Percentiles rank a stretch among this genome's conserved stretches.
Conservation (phyloP, 2,113 vertebrate genomes). For the Sylvia atricapilla region DNA sequence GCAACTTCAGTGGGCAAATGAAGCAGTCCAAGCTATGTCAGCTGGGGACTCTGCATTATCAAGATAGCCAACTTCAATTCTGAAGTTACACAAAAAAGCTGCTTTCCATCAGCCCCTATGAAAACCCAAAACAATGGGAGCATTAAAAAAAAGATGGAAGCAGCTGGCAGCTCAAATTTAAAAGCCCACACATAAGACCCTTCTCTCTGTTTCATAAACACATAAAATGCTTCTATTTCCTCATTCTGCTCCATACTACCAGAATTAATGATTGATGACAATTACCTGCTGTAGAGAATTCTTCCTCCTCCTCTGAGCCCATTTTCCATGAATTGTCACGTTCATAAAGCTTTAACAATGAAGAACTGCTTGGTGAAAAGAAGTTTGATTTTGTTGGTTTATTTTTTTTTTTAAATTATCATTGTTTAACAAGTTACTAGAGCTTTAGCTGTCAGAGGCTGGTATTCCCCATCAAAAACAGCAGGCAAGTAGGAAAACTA, state of each 20-base stretch:
- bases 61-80: background rate
- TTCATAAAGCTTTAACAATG: background rate
- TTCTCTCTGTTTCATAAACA: background rate
- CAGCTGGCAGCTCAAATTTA: background rate
- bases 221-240: background rate
- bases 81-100: background rate
- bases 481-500: background rate
- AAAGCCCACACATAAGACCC: background rate
- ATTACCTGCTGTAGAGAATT: slow-evolving; percentile 33
- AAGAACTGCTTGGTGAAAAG: background rate
- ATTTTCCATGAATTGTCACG: background rate
- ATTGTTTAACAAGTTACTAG: background rate
- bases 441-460: background rate
- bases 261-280: background rate
- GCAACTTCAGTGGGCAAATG: background rate
- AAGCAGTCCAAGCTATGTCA: background rate
- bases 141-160: background rate
- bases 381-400: background rate
- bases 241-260: background rate
- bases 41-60: background rate
- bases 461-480: background rate
- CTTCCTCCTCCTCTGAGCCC: background rate
- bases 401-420: background rate
- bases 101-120: background rate
- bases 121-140: background rate